These are phyloP conservation scores for Proales similis DNA, from an alignment of 1,140 invertebrate genomes.

Conservation along the genomic window DNA sequence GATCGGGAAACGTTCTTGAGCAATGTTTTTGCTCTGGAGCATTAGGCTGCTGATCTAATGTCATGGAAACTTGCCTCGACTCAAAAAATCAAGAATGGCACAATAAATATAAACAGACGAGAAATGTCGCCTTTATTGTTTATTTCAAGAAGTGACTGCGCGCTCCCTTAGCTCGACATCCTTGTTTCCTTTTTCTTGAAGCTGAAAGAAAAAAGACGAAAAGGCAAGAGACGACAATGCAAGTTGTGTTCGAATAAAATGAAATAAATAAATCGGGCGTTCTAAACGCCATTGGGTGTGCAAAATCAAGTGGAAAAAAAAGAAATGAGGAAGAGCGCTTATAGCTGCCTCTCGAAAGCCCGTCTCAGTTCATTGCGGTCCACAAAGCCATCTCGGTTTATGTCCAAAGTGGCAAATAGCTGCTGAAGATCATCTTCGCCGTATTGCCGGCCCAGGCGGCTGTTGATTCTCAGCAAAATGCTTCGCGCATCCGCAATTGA, in stretches of 20 bases:
- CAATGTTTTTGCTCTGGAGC: too few species aligned
- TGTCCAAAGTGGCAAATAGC: constrained; percentile 6
- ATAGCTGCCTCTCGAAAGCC: neutral
- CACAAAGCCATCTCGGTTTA: constrained; percentile 14
- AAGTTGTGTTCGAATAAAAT: neutral
- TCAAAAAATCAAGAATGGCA: too few species aligned
- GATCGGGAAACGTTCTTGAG: too few species aligned
- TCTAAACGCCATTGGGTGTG: neutral
- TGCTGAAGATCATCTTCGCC: constrained; percentile 19
- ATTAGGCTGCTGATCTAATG: too few species aligned
- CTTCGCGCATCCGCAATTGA: constrained; percentile 12
- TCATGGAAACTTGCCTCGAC: too few species aligned
- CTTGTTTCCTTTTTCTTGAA: neutral
- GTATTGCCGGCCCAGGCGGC: constrained; percentile 1
- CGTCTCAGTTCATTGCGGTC: constrained; percentile 15
- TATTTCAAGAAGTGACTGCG: too few species aligned
- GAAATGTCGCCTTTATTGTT: too few species aligned
- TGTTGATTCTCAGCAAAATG: constrained; percentile 31
- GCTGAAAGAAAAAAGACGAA: neutral
- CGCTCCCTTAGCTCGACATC: too few species aligned
- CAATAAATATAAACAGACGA: too few species aligned
- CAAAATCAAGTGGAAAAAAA: neutral
- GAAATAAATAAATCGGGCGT: neutral
- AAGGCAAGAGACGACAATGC: neutral
- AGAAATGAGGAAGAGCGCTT: neutral